Conservation (phyloP, 2,888 invertebrate species). For the Calliphora vomitoria region DNA sequence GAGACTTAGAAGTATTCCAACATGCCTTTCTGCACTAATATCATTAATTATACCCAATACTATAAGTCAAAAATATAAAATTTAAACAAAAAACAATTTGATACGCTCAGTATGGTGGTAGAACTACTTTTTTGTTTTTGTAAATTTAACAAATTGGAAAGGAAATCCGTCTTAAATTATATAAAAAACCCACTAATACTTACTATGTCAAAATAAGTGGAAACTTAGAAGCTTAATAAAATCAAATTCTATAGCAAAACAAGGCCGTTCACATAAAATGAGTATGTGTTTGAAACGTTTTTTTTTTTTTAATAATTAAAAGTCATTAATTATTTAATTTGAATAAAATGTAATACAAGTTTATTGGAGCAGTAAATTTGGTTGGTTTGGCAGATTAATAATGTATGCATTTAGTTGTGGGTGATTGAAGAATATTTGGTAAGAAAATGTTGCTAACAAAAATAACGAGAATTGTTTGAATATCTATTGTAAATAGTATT, state of each 20-base stretch:
- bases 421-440: slow-evolving; percentile 17
- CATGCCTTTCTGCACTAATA: no score
- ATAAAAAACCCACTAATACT: background rate
- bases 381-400: background rate
- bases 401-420: background rate
- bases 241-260: slow-evolving; percentile 29
- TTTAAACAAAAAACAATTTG: background rate
- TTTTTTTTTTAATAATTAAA: slow-evolving; percentile 37
- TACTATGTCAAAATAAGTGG: background rate
- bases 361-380: slow-evolving; percentile 45
- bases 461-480: background rate
- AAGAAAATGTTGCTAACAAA: background rate
- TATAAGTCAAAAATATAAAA: background rate
- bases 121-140: slow-evolving; percentile 4
- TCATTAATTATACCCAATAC: slow-evolving; percentile 15
- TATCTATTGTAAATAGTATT: background rate
- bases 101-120: background rate
- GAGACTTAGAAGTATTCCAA: no score
- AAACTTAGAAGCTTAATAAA: slow-evolving; percentile 7
- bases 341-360: slow-evolving; percentile 28
- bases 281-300: slow-evolving; percentile 9
- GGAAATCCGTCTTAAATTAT: slow-evolving; percentile 55
- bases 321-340: slow-evolving; percentile 30
- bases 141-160: slow-evolving; percentile 64
- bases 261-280: slow-evolving; percentile 49